These are phyloP conservation scores for Orientallactaga bullata DNA, from an alignment of 2,113 vertebrate genomes.

Conservation along the genomic window DNA sequence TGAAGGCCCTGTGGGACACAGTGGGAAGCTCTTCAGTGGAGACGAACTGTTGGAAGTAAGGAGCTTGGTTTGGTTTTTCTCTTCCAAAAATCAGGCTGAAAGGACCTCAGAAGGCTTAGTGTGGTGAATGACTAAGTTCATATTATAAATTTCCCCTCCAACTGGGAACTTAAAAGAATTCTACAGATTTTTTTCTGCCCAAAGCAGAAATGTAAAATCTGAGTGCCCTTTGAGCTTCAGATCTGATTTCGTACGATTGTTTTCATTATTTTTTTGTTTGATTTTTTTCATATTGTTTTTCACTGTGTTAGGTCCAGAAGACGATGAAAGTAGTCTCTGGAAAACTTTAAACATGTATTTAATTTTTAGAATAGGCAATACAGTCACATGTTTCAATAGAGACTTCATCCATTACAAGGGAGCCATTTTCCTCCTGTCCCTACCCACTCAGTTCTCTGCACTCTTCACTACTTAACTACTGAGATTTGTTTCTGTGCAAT, in stretches of 20 bases:
- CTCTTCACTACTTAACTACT: background rate
- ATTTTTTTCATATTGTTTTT: background rate
- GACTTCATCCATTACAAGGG: background rate
- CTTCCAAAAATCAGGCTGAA: constrained; percentile 11
- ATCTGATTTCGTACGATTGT: background rate
- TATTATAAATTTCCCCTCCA: constrained; percentile 4
- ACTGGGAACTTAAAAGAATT: background rate
- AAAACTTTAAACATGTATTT: background rate
- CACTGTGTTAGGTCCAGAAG: background rate
- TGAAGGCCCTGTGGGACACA: constrained; percentile 96
- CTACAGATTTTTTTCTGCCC: background rate
- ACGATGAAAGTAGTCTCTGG: background rate
- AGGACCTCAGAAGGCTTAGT: background rate
- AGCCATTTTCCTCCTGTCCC: background rate
- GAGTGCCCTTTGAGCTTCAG: background rate
- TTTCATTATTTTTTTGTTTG: background rate
- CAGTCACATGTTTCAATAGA: background rate
- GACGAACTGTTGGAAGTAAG: constrained; percentile 97
- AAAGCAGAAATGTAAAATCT: constrained; percentile 5
- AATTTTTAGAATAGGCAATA: constrained; percentile 18
- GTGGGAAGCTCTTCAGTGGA: constrained; percentile 94
- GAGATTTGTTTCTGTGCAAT: background rate
- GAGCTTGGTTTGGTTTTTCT: background rate
- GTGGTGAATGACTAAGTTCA: background rate
- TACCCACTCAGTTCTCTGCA: background rate